phyloP scores from a whole-genome alignment of 2,113 vertebrate species.

The Chinchilla lanigera region DNA sequence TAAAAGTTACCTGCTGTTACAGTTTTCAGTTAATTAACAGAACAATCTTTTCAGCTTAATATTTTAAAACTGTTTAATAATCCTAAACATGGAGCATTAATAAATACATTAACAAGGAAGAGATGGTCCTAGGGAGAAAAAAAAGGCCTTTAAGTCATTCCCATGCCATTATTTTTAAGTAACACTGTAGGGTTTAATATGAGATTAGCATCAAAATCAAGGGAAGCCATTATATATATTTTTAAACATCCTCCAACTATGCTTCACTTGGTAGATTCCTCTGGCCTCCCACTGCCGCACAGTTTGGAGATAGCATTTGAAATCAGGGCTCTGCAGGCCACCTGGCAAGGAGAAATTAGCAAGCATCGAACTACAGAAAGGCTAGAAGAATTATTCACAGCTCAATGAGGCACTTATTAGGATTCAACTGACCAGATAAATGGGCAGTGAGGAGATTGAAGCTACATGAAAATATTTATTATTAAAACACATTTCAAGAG shows the following conservation, averaged over 20 bases:
- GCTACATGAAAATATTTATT: conserved; percentile 74
- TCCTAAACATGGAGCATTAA: conserved; percentile 11
- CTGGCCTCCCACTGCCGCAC: conserved; percentile 77
- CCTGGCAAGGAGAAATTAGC: conserved; percentile 74
- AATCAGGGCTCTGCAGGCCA: conserved; percentile 79
- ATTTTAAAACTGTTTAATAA: conserved; percentile 73
- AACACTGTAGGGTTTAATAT: conserved; percentile 58
- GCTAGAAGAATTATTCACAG: conserved; percentile 70
- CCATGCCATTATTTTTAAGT: conserved; percentile 76
- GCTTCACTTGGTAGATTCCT: conserved; percentile 68
- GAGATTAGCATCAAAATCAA: conserved; percentile 79
- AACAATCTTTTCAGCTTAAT: conserved; percentile 44
- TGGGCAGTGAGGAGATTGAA: conserved; percentile 35
- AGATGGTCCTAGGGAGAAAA: conserved; percentile 50
- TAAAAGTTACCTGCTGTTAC: conserved; percentile 44
- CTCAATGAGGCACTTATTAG: conserved; percentile 50
- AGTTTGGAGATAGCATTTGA: conserved; percentile 73
- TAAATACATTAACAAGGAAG: conserved; percentile 61
- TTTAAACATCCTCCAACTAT: conserved; percentile 76
- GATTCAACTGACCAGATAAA: conserved; percentile 69
- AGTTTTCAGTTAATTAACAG: conserved; percentile 65
- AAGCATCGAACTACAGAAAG: background rate
- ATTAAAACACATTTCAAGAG: conserved; percentile 68
- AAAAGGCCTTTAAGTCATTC: conserved; percentile 72
- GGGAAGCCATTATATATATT: conserved; percentile 48